Percentiles rank a stretch among this genome's conserved stretches.
Conservation (phyloP, 2,888 invertebrate species). For the Chymomyza fuscimana region DNA sequence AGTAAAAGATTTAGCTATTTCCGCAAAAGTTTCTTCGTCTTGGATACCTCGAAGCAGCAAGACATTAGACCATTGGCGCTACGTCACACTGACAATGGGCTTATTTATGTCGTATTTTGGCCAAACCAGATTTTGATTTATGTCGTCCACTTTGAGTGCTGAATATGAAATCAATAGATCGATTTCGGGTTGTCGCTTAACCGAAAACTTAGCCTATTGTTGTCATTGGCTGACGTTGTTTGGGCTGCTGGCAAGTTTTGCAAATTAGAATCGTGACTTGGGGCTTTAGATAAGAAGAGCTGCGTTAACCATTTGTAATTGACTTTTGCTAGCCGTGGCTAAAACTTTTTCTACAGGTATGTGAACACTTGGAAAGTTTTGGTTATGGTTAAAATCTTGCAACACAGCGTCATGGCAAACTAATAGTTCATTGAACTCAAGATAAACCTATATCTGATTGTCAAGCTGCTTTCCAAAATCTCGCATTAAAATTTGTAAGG, state of each 20-base stretch:
- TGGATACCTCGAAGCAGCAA: conserved; percentile 20
- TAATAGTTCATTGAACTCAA: conserved; percentile 49
- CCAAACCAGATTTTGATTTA: conserved; percentile 61
- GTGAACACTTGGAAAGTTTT: neutral
- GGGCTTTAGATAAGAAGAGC: conserved; percentile 66
- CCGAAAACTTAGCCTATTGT: conserved; percentile 39
- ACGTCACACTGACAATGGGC: conserved; percentile 47
- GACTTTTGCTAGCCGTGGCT: conserved; percentile 12
- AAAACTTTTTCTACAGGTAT: neutral
- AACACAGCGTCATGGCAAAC: neutral
- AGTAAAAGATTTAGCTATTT: neutral
- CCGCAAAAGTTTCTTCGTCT: neutral
- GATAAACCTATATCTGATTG: too few relatives aligned
- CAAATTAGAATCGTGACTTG: conserved; percentile 76
- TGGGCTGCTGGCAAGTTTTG: conserved; percentile 25
- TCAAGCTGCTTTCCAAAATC: neutral
- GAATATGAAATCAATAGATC: conserved; percentile 73
- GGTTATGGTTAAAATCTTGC: neutral
- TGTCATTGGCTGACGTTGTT: conserved; percentile 4
- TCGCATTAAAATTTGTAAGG: neutral
- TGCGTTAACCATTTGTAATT: conserved; percentile 35
- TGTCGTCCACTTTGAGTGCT: conserved; percentile 69
- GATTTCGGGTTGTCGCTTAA: conserved; percentile 44
- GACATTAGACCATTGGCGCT: conserved; percentile 29
- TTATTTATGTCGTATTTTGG: neutral